Base-by-base conservation (phyloP, 1,140 invertebrate species). In the Akabosia matsudoensis region DNA sequence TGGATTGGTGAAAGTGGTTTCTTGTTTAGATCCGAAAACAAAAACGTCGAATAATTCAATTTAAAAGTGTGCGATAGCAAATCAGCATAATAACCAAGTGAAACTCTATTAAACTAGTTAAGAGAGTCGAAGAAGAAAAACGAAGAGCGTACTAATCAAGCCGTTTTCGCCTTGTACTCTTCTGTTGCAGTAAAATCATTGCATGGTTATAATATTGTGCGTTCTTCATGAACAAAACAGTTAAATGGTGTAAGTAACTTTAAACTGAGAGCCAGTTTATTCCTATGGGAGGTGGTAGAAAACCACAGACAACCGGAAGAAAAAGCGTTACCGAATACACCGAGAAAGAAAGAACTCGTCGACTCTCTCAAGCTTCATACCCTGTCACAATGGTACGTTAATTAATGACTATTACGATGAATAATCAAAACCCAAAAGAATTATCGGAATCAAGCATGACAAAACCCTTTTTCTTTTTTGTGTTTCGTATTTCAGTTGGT, bases 311-410 rank as follows among this genome's bases (percentile, higher is more conserved):
- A 61, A 78, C 73, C n/a, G 78, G 80, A 73, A 79, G 78, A 72
- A 72, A 75, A 79, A 79, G 80, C 77, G 80, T 79, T 14, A 73
- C 70, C 30, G 78, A 74, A 22, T 75, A 75, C 54, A 54, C 78
- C 54, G 80, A 81, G 13, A 70, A 64, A 73, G 79, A 78, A 75
- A 76, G 80, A 73, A 78, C 76, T 76, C 78, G 76, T 70, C 77
- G 78, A 75, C 52, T 45, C 18, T 76, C 78, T 33, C 80, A 78
- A 16, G 77, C 79, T 34, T 76, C 78, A 33, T 81, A 81, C 45
- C 80, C 80, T 33, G 76, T 64, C 31, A 79, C 80, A 72, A 81
- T 79, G 78, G 80, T 81, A 79, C 79, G 77, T 34, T 18, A n/a
- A n/a, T n/a, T n/a, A n/a, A n/a, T n/a, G n/a, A n/a, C n/a, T n/a